Evolutionary conservation across 2,888 invertebrate species (phyloP), one percentile per base, ranked within the genome.

Genomic region (Terebella lapidaria): DNA sequence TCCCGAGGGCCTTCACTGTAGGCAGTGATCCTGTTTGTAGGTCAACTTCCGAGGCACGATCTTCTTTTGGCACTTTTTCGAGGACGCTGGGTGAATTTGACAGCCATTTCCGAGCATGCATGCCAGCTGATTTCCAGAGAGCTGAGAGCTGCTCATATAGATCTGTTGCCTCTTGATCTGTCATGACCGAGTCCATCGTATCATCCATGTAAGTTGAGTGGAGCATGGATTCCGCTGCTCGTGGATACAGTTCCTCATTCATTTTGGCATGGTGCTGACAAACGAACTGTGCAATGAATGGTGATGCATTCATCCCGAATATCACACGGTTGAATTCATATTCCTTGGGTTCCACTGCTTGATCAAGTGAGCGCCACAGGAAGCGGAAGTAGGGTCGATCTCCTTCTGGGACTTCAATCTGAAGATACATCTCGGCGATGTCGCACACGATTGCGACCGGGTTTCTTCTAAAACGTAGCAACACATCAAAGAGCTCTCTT

Each of bases 151-250:
- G 27, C 18, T 54, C 27, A 54, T 66, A 67, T 4, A 68, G 26
- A 5, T 56, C 53, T 0, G 67, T 59, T 18, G 57, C 67, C 5
- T 56, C n/a, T 52, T 54, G 26, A 3, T 46, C 59, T 35, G 45
- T 58, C 18, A 20, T 0, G 2, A 67, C 65, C 22, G 65, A 62
- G 27, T 65, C 65, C 60, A 67, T 60, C 20, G 54, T 63, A 42
- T 64, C 64, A 55, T 64, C 67, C 67, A 68, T 69, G 52, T 67
- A 69, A 1, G 65, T 67, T 3, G 62, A 62, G 30, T 67, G 63
- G 2, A 66, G 20, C 0, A 67, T 60, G 4, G 63, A 59, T 57
- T 66, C 62, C 20, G 67, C 55, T 10, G 65, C 67, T 26, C 52
- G 10, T 24, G 65, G 65, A 60, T 28, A 59, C 54, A 53, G 5